Evolutionary conservation across 2,797 vertebrate genomes (phyloP).

Genomic region (Tolypeutes matacus): DNA sequence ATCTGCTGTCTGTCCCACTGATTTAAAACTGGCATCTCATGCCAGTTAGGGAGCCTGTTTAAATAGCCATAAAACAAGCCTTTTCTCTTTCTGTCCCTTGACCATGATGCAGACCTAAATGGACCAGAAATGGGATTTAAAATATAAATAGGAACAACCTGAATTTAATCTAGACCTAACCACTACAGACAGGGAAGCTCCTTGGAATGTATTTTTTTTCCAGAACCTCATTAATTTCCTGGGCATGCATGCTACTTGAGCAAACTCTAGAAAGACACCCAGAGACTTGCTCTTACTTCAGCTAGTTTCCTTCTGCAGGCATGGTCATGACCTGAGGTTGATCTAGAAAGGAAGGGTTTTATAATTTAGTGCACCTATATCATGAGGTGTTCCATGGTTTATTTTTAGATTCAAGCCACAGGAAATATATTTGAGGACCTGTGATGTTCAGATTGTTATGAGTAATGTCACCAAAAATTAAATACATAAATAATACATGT

Average conservation of each 20-base stretch:
- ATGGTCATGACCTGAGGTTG: not conserved
- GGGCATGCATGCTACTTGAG: not conserved
- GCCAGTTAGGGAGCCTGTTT: conserved; percentile 4
- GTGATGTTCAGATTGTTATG: not conserved
- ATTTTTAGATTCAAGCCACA: not conserved
- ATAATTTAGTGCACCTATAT: not conserved
- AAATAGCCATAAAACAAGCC: not conserved
- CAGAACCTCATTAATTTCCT: not conserved
- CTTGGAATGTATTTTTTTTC: not conserved
- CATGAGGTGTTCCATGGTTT: not conserved
- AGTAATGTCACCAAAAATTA: not conserved
- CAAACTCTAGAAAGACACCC: not conserved
- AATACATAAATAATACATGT: not conserved
- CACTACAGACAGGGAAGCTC: not conserved
- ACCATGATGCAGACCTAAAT: not conserved
- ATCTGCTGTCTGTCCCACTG: conserved; percentile 1
- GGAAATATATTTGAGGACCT: not conserved
- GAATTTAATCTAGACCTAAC: not conserved
- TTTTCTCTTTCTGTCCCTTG: conserved; percentile 9
- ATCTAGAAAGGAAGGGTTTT: not conserved
- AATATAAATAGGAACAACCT: not conserved
- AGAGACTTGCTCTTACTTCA: not conserved
- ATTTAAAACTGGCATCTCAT: conserved; percentile 52
- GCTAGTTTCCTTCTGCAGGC: not conserved
- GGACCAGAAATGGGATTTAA: not conserved